Base-by-base conservation (phyloP, 2,113 vertebrate genomes). In the Tinamus guttatus region DNA sequence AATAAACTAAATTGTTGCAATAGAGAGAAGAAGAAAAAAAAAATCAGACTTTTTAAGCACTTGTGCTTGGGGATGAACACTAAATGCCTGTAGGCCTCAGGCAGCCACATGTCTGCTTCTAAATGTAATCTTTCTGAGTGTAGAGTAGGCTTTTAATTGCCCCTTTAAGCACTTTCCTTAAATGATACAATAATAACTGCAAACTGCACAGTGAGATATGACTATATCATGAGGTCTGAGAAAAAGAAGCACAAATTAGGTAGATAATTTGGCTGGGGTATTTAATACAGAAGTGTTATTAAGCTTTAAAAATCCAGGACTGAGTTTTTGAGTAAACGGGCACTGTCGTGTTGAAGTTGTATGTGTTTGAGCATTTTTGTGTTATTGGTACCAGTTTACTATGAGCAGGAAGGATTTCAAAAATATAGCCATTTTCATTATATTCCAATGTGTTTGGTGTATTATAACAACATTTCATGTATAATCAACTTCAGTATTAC, bases 121-220 rank as follows among this genome's bases (percentile, higher is more conserved):
- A 67, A 68, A 56, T 30, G 68, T 65, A 32, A 38, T 63, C 47
- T 58, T 85, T 79, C 70, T 69, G 40, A 76, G 24, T 95, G 94
- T 80, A 87, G 81, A 69, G 54, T 12, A 90, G 47, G 30, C 52
- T 94, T 85, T 93, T 81, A 88, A 91, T 83, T 93, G 51, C 49
- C 45, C 79, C 76, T 73, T 78, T 52, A 62, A 90, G 88, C 62
- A 62, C 38, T 96, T 93, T 64, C 75, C 75, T 90, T 62, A 69
- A 95, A 68, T 60, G 60, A 40, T 81, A 51, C 12, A 84, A n/a
- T 90, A 87, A 90, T 70, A 77, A 60, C 34, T 71, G 62, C 58
- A n/a, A 85, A 80, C 58, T 28, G 28, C 21, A 5, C 38, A n/a
- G 62, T 67, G 81, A 80, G 73, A 21, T 82, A 51, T 40, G 59